phyloP scores from a whole-genome alignment of 1,140 invertebrate genomes.

The Globodera ellingtonae region DNA sequence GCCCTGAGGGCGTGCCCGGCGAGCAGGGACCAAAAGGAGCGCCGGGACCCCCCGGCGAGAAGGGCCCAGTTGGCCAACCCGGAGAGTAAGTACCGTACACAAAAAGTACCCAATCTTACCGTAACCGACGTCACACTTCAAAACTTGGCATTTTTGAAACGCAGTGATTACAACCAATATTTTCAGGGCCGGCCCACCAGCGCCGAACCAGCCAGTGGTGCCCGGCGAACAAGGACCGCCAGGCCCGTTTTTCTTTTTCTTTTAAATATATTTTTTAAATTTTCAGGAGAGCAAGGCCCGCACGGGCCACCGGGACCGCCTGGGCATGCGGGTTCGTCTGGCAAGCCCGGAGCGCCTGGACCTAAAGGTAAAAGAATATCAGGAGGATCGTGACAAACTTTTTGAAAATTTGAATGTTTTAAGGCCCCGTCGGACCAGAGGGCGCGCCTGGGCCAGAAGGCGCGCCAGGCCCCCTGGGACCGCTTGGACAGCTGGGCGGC shows the following conservation, averaged over 20 bases:
- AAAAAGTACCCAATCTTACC: background rate
- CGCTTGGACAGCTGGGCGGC: slow-evolving; percentile 45
- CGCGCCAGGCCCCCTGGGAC: slow-evolving; percentile 25
- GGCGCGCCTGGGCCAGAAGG: slow-evolving; percentile 45
- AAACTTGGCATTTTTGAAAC: background rate
- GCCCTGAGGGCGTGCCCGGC: slow-evolving; percentile 18
- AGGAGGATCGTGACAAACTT: background rate
- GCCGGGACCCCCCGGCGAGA: background rate
- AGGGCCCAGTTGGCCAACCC: background rate
- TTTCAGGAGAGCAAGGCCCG: slow-evolving; percentile 33
- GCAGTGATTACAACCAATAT: background rate
- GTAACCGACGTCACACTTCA: background rate
- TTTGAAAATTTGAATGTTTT: slow-evolving; percentile 27
- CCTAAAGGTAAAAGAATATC: slow-evolving; percentile 28
- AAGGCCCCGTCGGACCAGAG: slow-evolving; percentile 27
- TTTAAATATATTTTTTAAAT: slow-evolving; percentile 38
- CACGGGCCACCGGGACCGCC: slow-evolving; percentile 46
- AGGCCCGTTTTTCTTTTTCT: slow-evolving; percentile 24
- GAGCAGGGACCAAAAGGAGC: slow-evolving; percentile 8
- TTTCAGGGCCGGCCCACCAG: background rate
- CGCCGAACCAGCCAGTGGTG: background rate
- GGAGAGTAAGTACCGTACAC: background rate
- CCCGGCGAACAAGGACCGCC: slow-evolving; percentile 41
- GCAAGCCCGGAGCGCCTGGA: slow-evolving; percentile 14
- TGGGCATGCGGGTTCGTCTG: slow-evolving; percentile 37